Percentiles rank a stretch among this genome's conserved stretches.
Conservation (phyloP, 2,797 vertebrate genomes). For the Tympanoctomys barrerae region DNA sequence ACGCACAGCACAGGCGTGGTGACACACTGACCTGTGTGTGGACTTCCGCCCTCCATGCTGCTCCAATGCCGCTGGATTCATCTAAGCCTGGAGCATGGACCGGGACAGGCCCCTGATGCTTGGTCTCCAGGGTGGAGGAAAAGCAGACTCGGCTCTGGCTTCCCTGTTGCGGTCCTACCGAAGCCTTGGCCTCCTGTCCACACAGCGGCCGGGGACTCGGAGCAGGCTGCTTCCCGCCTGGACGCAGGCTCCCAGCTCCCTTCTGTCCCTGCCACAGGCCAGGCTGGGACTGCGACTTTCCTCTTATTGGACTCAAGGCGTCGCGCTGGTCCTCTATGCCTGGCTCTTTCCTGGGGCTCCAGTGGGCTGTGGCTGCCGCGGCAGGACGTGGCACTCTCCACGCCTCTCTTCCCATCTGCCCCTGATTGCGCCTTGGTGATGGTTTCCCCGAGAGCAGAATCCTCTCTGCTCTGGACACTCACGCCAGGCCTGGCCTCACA, state of each 20-base stretch:
- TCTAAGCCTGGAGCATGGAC: constrained; percentile 47
- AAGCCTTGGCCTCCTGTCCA: rapidly evolving
- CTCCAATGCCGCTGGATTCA: constrained; percentile 45
- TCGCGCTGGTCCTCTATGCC: rapidly evolving
- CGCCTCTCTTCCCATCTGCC: rapidly evolving
- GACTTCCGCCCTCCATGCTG: constrained; percentile 77
- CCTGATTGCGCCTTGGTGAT: rapidly evolving
- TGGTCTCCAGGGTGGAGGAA: neutral
- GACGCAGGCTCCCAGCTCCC: rapidly evolving
- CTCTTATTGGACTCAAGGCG: neutral
- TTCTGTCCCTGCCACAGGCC: rapidly evolving
- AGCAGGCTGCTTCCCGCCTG: rapidly evolving
- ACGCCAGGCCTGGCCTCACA: neutral
- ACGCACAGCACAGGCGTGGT: constrained; percentile 55
- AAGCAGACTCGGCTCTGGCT: rapidly evolving
- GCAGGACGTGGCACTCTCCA: rapidly evolving
- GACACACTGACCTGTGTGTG: constrained; percentile 83
- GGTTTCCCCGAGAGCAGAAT: neutral
- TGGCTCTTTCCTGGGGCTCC: rapidly evolving
- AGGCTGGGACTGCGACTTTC: neutral
- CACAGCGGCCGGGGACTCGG: rapidly evolving
- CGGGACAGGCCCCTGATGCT: too few relatives aligned
- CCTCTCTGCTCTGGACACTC: neutral
- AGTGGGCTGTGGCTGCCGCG: neutral
- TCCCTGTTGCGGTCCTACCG: neutral